These are phyloP conservation scores for Falco punctatus DNA, from an alignment of 2,113 vertebrate species.

Conservation along the genomic window DNA sequence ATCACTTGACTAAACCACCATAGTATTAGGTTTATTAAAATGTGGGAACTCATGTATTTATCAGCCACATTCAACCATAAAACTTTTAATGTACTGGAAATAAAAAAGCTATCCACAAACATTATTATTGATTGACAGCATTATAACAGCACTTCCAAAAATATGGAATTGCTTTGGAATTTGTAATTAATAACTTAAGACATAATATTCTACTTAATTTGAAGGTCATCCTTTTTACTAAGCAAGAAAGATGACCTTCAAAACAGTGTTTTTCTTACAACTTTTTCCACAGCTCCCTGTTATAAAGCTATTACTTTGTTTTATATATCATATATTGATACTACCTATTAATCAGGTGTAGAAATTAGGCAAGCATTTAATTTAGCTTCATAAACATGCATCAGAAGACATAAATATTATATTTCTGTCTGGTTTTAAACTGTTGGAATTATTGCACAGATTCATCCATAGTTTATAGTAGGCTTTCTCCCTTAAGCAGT, in stretches of 20 bases:
- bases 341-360: neutral
- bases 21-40: conserved; percentile 28
- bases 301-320: neutral
- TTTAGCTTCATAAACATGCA: conserved; percentile 22
- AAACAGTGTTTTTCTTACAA: neutral
- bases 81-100: neutral
- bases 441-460: conserved; percentile 23
- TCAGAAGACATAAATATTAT: conserved; percentile 21
- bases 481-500: conserved; percentile 33
- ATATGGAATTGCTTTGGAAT: neutral
- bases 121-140: neutral
- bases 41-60: neutral
- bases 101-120: neutral
- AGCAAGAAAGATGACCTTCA: neutral
- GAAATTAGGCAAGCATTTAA: conserved; percentile 33
- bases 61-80: neutral
- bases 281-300: neutral
- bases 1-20: conserved; percentile 11
- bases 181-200: neutral
- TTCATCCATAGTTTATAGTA: conserved; percentile 5
- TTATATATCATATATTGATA: neutral
- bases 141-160: neutral
- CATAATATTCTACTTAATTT: neutral
- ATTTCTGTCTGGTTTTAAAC: conserved; percentile 34
- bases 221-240: neutral